phyloP scores from a whole-genome alignment of 2,113 vertebrate species.

The Melospiza melodia region DNA sequence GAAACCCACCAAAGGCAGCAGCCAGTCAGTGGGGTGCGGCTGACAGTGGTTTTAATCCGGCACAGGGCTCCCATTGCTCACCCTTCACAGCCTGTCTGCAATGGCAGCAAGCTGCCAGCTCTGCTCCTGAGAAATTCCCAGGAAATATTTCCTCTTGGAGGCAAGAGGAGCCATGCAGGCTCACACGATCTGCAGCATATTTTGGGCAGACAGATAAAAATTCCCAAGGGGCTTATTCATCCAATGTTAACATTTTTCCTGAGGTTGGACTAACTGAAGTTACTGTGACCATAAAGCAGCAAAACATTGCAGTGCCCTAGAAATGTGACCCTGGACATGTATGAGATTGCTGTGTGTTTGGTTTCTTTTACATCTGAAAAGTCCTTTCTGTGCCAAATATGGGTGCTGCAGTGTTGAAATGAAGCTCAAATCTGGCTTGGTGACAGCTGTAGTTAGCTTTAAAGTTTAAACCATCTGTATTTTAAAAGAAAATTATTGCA shows the following conservation, averaged over 20 bases:
- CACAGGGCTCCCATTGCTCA: not conserved
- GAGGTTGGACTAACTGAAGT: not conserved
- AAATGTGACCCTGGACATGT: not conserved
- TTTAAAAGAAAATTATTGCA: not conserved
- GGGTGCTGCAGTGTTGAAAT: not conserved
- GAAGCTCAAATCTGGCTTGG: not conserved
- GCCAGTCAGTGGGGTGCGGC: too few species aligned
- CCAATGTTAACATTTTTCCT: not conserved
- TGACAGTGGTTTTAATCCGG: not conserved
- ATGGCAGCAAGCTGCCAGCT: not conserved
- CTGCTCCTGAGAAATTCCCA: not conserved
- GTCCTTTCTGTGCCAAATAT: not conserved
- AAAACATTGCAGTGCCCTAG: not conserved
- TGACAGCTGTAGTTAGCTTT: not conserved
- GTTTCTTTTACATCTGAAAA: not conserved
- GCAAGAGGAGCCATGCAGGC: not conserved
- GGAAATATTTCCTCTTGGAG: not conserved
- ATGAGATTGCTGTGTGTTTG: not conserved
- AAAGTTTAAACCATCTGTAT: not conserved
- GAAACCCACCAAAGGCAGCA: not conserved
- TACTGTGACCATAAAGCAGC: not conserved
- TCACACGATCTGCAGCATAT: not conserved
- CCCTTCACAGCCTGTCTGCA: not conserved
- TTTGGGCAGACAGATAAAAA: not conserved
- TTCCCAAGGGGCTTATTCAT: not conserved